These are phyloP conservation scores for Equus quagga DNA, from an alignment of 2,113 vertebrate species.

Conservation along the genomic window DNA sequence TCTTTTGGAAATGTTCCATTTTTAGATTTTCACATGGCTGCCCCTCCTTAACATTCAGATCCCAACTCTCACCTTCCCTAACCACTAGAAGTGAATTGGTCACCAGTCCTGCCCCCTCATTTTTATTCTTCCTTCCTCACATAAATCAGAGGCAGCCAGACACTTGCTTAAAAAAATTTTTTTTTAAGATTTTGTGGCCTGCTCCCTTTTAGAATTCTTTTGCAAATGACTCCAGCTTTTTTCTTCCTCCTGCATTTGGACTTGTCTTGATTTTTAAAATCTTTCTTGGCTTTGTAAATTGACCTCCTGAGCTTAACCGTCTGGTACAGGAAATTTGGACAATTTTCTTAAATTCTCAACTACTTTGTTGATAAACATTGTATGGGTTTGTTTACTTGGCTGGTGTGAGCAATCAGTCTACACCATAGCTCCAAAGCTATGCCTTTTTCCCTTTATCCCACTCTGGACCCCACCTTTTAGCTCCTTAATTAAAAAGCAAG, in stretches of 20 bases:
- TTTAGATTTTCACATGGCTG: not conserved
- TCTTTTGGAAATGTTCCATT: not conserved
- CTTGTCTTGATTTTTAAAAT: conserved; percentile 8
- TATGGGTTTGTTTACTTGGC: not conserved
- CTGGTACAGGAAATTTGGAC: not conserved
- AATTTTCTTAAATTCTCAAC: conserved; percentile 28
- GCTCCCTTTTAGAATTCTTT: not conserved
- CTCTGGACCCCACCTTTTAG: not conserved
- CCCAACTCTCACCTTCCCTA: not conserved
- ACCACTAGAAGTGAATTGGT: not conserved
- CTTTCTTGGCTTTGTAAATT: conserved; percentile 17
- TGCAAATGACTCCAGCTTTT: not conserved
- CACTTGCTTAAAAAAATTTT: not conserved
- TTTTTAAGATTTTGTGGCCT: not conserved
- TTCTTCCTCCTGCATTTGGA: not conserved
- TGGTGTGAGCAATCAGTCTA: not conserved
- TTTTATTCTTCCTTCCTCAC: not conserved
- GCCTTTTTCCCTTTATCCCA: not conserved
- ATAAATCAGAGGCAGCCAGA: not conserved
- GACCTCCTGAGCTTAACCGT: not conserved
- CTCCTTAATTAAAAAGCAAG: not conserved
- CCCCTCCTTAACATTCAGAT: not conserved
- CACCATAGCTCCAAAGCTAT: not conserved
- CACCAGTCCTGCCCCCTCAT: too few species aligned
- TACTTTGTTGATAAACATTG: conserved; percentile 19